phyloP scores from a whole-genome alignment of 2,113 vertebrate species.

The Sylvia atricapilla region DNA sequence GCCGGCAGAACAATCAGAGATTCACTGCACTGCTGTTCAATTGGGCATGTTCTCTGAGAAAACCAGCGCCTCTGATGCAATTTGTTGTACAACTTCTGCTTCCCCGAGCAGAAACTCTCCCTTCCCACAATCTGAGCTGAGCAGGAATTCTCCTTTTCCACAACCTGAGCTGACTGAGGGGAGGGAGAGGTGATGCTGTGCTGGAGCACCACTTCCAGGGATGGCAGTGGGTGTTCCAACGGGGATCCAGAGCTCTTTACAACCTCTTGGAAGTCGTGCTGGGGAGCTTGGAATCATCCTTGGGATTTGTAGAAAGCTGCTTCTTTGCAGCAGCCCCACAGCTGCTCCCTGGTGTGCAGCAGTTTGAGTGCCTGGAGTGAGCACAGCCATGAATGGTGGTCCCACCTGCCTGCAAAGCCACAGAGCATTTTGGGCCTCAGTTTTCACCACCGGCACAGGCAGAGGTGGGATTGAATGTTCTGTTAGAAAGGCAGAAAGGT shows the following conservation, averaged over 20 bases:
- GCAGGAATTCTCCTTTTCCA: not conserved
- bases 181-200: not conserved
- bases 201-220: not conserved
- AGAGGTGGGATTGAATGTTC: not conserved
- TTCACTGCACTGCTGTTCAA: not conserved
- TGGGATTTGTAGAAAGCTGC: not conserved
- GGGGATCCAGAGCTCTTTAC: not conserved
- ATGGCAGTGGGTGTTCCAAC: not conserved
- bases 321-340: not conserved
- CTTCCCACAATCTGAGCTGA: not conserved
- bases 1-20: not conserved
- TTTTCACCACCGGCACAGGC: not conserved
- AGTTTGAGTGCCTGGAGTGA: not conserved
- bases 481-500: not conserved
- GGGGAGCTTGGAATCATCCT: not conserved
- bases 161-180: not conserved
- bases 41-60: not conserved
- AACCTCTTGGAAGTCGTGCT: not conserved
- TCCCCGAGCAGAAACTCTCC: slow-evolving; percentile 4
- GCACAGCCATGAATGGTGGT: accelerated
- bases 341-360: not conserved
- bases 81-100: slow-evolving; percentile 33
- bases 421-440: not conserved
- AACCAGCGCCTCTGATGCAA: not conserved
- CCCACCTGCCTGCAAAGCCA: not conserved